Base-by-base conservation (phyloP, 2,113 vertebrate species). In the Aphyosemion australe region DNA sequence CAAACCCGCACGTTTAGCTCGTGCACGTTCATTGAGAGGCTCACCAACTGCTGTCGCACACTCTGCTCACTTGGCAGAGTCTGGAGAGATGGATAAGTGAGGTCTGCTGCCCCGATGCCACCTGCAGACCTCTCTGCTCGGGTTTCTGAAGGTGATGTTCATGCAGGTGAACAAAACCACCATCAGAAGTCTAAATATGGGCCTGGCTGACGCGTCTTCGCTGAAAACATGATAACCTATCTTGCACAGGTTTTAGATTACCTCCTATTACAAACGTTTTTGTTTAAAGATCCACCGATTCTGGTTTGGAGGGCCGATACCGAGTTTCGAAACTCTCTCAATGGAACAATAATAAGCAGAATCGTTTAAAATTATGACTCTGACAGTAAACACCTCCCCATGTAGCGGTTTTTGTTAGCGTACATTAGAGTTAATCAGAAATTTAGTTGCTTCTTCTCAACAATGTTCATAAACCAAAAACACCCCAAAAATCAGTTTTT, bases 151-250 rank as follows among this genome's bases (percentile, higher is more conserved):
- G 37, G 9, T 18, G 65, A 65, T 42, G 46, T 61, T 61, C 74
- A 87, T 79, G 75, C 80, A 87, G 85, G 85, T 76, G 72, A 71
- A 52, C 81, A 71, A 18, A 84, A 83, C 82, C 84, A 59, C 15
- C 69, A 43, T 47, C 37, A 61, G 64, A 71, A 57, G 67, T 18
- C 75, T 57, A 76, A 87, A 83, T 54, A 84, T 5, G 8, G 37
- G 31, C 63, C 79, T 71, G 63, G 79, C 82, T 82, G 52, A 60
- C 74, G 79, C 6, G 39, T 66, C 67, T 76, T 73, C 52, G 48
- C 74, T 26, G 26, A 26, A 26, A 26, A 26, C 26, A 26, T 71
- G 69, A n/a, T n/a, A 32, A 54, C 42, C 50, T 77, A 10, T 61
- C 74, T 61, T 47, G 3, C 11, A 34, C 16, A 11, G 34, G 12